phyloP scores from a whole-genome alignment of 2,888 invertebrate species.

The Synergus itoensis region DNA sequence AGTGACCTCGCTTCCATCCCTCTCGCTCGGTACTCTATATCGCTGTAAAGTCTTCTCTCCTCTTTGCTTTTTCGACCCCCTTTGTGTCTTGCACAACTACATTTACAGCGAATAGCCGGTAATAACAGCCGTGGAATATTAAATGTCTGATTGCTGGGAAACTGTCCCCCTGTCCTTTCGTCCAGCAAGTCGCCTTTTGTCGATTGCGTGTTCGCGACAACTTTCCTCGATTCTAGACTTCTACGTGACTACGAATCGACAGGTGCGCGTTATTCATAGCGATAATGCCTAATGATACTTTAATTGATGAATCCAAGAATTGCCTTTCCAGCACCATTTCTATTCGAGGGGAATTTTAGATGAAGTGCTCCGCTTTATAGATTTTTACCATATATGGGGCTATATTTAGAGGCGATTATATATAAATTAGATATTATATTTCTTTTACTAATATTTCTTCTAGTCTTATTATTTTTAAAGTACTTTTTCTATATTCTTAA shows the following conservation, averaged over 20 bases:
- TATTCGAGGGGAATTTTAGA: not conserved
- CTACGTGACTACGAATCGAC: not conserved
- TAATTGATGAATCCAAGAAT: not conserved
- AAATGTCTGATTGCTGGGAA: constrained; percentile 56
- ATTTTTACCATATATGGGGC: not conserved
- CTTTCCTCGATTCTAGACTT: not conserved
- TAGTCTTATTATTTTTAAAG: not conserved
- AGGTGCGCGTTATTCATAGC: not conserved
- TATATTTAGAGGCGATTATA: not conserved
- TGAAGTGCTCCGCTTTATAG: not conserved
- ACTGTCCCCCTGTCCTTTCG: constrained; percentile 34
- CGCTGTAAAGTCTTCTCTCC: constrained; percentile 40
- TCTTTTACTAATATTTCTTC: not conserved
- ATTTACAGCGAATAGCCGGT: constrained; percentile 45
- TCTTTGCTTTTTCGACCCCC: constrained; percentile 41
- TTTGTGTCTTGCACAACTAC: constrained; percentile 5
- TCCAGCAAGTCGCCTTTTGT: constrained; percentile 11
- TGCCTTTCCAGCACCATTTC: not conserved
- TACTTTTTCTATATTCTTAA: not conserved
- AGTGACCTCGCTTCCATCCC: constrained; percentile 46
- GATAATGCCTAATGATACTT: constrained; percentile 29
- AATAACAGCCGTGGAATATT: constrained; percentile 57
- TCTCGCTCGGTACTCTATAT: constrained; percentile 41
- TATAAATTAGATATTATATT: not conserved
- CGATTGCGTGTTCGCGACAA: constrained; percentile 11